Evolutionary conservation across 2,113 vertebrate species (phyloP).

Genomic region (Melanerpes aurifrons): DNA sequence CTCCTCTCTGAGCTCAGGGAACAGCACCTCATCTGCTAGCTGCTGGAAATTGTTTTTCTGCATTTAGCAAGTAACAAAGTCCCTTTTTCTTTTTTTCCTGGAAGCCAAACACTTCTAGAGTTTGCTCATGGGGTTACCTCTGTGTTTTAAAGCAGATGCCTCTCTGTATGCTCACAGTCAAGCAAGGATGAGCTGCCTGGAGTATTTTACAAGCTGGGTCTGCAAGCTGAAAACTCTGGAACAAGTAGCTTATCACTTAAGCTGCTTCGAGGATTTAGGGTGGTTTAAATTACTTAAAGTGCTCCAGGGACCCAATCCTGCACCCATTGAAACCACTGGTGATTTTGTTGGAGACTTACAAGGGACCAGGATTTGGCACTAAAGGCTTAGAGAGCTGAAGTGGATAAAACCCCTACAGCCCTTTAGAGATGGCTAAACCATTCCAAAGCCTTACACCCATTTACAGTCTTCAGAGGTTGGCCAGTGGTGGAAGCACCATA

Average conservation of each 20-base stretch:
- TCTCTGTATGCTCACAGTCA: background rate
- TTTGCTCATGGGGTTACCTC: background rate
- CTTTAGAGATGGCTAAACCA: constrained; percentile 40
- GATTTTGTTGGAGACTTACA: constrained; percentile 17
- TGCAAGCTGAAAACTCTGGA: constrained; percentile 38
- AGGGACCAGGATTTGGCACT: constrained; percentile 42
- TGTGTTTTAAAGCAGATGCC: background rate
- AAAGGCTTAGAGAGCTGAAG: constrained; percentile 49
- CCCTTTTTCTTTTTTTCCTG: background rate
- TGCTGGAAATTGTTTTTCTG: background rate
- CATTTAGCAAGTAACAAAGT: background rate
- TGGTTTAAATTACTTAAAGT: constrained; percentile 65
- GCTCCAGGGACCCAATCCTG: constrained; percentile 27
- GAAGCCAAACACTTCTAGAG: background rate
- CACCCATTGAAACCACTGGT: background rate
- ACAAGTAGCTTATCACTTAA: constrained; percentile 65
- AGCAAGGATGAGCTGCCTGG: background rate
- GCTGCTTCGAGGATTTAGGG: constrained; percentile 59
- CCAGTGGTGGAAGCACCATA: background rate
- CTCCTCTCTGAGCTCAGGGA: background rate
- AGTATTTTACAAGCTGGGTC: background rate
- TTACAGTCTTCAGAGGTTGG: background rate
- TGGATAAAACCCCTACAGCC: constrained; percentile 39
- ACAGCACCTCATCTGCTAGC: background rate
- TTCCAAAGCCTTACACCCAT: constrained; percentile 3